Percentiles rank a stretch among this genome's conserved stretches.
Evolutionary conservation across 2,797 vertebrate genomes (phyloP).

Genomic region (Trematocara caparti): DNA sequence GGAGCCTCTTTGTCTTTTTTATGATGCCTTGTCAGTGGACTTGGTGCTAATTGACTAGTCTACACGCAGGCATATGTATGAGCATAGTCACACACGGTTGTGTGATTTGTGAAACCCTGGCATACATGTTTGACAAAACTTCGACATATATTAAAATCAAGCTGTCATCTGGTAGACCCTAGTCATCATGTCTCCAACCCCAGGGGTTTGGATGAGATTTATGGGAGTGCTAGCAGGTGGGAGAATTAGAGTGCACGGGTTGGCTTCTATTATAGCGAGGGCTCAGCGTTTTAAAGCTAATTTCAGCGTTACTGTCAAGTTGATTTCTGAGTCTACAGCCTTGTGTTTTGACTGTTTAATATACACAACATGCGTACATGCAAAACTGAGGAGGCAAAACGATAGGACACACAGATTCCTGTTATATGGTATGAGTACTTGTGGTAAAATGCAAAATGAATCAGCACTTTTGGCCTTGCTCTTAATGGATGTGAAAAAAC

Average conservation of each 20-base stretch:
- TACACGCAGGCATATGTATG: neutral
- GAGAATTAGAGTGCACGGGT: constrained; percentile 13
- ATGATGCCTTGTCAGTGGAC: neutral
- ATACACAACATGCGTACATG: neutral
- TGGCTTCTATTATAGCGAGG: constrained; percentile 4
- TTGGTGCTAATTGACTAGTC: constrained; percentile 1
- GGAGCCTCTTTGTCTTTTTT: constrained; percentile 21
- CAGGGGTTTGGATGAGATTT: constrained; percentile 30
- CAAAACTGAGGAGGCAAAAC: neutral
- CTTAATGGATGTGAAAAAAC: neutral
- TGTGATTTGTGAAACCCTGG: constrained; percentile 23
- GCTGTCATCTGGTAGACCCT: constrained; percentile 1
- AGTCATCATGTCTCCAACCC: constrained; percentile 28
- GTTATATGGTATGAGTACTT: neutral
- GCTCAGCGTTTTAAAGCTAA: constrained; percentile 57
- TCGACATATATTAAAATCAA: constrained; percentile 36
- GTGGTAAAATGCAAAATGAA: constrained; percentile 5
- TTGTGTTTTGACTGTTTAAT: constrained; percentile 24
- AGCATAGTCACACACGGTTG: neutral
- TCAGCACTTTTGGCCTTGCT: constrained; percentile 1
- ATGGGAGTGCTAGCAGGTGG: constrained; percentile 33
- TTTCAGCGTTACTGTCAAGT: constrained; percentile 60
- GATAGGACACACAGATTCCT: neutral
- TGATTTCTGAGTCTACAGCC: constrained; percentile 24
- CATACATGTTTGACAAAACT: constrained; percentile 6